phyloP scores from a whole-genome alignment of 1,140 invertebrate genomes.

The fruit fly (Drosophila melanogaster) region DNA sequence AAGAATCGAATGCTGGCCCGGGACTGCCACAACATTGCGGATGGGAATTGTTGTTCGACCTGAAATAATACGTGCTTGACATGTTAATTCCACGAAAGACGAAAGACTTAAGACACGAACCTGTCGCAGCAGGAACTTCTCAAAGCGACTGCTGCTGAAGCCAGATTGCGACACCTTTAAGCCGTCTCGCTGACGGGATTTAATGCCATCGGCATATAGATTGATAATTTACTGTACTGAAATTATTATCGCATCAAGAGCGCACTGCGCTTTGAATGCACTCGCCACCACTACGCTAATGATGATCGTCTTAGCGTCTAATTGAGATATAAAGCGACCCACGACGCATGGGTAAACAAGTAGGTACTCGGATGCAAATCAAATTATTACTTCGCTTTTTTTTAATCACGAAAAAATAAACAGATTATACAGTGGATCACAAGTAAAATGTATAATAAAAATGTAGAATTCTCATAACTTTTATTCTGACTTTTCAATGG shows the following conservation, averaged over 20 bases:
- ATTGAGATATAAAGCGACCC: slow-evolving; percentile 69
- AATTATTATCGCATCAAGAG: slow-evolving; percentile 45
- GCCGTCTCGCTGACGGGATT: slow-evolving; percentile 22
- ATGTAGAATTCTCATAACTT: too few species aligned
- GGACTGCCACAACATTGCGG: slow-evolving; percentile 45
- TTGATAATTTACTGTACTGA: slow-evolving; percentile 62
- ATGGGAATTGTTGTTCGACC: slow-evolving; percentile 42
- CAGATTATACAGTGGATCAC: slow-evolving; percentile 6
- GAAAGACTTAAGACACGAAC: slow-evolving; percentile 65
- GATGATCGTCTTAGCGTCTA: slow-evolving; percentile 65
- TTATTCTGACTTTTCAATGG: too few species aligned
- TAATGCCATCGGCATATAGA: slow-evolving; percentile 74
- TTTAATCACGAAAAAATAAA: slow-evolving; percentile 25
- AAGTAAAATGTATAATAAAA: neutral
- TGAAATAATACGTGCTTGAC: slow-evolving; percentile 71
- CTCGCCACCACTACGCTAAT: slow-evolving; percentile 47
- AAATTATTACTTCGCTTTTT: slow-evolving; percentile 48
- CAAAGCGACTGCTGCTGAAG: slow-evolving; percentile 12
- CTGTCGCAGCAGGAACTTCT: slow-evolving; percentile 71
- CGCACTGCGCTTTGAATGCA: slow-evolving; percentile 62
- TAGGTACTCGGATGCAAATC: slow-evolving; percentile 44
- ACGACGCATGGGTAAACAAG: slow-evolving; percentile 59
- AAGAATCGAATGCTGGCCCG: slow-evolving; percentile 13
- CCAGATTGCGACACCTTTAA: slow-evolving; percentile 65
- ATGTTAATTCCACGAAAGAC: slow-evolving; percentile 50